Conservation (phyloP, 2,888 invertebrate species). For the Leucophenga maculata region DNA sequence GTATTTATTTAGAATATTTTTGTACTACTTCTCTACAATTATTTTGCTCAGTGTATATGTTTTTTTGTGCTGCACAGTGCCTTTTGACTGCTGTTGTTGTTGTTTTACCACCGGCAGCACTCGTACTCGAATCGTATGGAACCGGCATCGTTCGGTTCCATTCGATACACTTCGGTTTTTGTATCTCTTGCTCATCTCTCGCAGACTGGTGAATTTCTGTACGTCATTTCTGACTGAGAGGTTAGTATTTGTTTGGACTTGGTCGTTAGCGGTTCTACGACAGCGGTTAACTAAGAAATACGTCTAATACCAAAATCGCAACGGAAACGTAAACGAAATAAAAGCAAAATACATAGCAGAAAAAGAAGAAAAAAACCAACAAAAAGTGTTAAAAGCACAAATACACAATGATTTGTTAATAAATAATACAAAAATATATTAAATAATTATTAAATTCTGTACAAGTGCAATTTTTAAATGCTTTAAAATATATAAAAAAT, state of each 20-base stretch:
- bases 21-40: too few relatives aligned
- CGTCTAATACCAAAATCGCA: slow-evolving; percentile 23
- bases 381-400: slow-evolving; percentile 46
- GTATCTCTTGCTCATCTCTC: neutral
- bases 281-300: slow-evolving; percentile 39
- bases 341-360: slow-evolving; percentile 29
- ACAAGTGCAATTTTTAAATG: slow-evolving; percentile 58
- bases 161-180: neutral
- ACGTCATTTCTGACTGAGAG: slow-evolving; percentile 60
- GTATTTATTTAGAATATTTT: too few relatives aligned
- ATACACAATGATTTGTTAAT: neutral
- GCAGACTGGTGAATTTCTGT: slow-evolving; percentile 42
- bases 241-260: slow-evolving; percentile 71
- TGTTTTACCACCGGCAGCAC: neutral
- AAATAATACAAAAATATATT: slow-evolving; percentile 16
- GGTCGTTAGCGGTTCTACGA: slow-evolving; percentile 65
- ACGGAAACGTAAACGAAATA: slow-evolving; percentile 8
- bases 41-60: neutral
- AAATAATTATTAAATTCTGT: slow-evolving; percentile 33
- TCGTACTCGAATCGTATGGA: neutral
- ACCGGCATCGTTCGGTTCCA: slow-evolving; percentile 27
- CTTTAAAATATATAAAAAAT: slow-evolving; percentile 24
- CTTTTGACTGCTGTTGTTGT: neutral
- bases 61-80: neutral
- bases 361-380: slow-evolving; percentile 27